Evolutionary conservation across 92 coral and sea anemone species (phyloP).

Genomic region (Metridium senile): DNA sequence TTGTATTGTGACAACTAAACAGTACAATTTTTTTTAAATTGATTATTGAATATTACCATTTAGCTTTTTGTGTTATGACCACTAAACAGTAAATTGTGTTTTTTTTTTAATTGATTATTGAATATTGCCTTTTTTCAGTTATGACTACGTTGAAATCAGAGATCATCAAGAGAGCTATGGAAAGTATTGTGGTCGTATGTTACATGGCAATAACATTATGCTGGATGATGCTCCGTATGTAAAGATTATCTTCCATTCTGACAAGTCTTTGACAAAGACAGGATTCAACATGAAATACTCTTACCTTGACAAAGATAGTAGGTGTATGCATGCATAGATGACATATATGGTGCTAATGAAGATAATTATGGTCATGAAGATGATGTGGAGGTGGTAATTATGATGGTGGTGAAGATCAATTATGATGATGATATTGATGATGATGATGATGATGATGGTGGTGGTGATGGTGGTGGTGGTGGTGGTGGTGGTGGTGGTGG

Average conservation of each 20-base stretch:
- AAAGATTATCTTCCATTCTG: constrained; percentile 31
- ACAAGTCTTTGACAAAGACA: constrained; percentile 31
- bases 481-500: too few species aligned
- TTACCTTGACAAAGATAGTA: not conserved
- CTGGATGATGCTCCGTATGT: constrained; percentile 22
- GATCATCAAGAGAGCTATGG: constrained; percentile 31
- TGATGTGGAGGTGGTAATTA: not conserved
- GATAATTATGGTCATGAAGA: not conserved
- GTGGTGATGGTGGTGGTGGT: not conserved
- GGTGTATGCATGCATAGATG: not conserved
- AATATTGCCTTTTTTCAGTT: too few species aligned
- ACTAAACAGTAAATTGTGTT: too few species aligned
- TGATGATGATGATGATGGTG: not conserved
- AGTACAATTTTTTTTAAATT: too few species aligned
- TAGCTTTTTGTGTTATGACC: too few species aligned
- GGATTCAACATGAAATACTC: constrained; percentile 23
- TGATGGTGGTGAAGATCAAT: not conserved
- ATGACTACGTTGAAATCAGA: constrained; percentile 26
- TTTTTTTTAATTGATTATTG: too few species aligned
- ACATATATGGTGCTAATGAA: not conserved
- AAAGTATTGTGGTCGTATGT: constrained; percentile 27
- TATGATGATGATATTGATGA: not conserved
- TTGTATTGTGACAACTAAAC: too few species aligned
- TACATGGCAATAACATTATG: constrained; percentile 19
- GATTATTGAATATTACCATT: too few species aligned